Conservation (phyloP, 2,113 vertebrate genomes). For the Dicerorhinus sumatrensis region DNA sequence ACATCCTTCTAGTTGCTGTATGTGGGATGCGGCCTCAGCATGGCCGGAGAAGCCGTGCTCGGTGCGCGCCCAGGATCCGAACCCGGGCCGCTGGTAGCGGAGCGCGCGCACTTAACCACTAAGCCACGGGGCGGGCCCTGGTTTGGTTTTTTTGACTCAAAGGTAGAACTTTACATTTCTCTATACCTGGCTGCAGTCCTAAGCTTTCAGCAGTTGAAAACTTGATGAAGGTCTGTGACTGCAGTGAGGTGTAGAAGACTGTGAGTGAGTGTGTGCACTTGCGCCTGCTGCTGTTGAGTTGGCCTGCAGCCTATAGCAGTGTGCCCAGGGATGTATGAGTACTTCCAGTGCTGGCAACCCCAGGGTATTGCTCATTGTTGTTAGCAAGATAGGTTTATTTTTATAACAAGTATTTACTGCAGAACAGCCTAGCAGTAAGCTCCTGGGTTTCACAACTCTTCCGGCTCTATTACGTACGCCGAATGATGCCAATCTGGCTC, state of each 20-base stretch:
- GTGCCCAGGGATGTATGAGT: slow-evolving; percentile 39
- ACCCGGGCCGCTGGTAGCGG: too few relatives aligned
- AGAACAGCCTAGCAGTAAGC: slow-evolving; percentile 56
- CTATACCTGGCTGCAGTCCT: neutral
- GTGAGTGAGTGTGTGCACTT: neutral
- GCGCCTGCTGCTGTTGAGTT: neutral
- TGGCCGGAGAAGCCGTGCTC: too few relatives aligned
- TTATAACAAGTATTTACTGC: slow-evolving; percentile 76
- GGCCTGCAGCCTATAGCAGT: neutral
- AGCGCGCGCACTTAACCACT: too few relatives aligned
- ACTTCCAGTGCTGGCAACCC: slow-evolving; percentile 48
- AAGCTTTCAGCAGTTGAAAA: neutral
- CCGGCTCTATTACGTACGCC: slow-evolving; percentile 37
- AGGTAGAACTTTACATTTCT: neutral
- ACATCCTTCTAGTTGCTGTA: too few relatives aligned
- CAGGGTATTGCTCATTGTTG: slow-evolving; percentile 63
- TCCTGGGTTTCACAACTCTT: slow-evolving; percentile 78
- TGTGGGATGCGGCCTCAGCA: too few relatives aligned
- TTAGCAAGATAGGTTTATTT: slow-evolving; percentile 75
- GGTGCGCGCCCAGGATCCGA: too few relatives aligned
- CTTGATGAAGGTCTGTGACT: neutral
- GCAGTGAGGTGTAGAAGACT: neutral
- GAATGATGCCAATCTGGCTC: slow-evolving; percentile 55
- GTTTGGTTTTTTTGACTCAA: neutral
- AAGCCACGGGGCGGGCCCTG: too few relatives aligned